phyloP scores from a whole-genome alignment of 2,113 vertebrate species.

The Myrmecobius fasciatus region DNA sequence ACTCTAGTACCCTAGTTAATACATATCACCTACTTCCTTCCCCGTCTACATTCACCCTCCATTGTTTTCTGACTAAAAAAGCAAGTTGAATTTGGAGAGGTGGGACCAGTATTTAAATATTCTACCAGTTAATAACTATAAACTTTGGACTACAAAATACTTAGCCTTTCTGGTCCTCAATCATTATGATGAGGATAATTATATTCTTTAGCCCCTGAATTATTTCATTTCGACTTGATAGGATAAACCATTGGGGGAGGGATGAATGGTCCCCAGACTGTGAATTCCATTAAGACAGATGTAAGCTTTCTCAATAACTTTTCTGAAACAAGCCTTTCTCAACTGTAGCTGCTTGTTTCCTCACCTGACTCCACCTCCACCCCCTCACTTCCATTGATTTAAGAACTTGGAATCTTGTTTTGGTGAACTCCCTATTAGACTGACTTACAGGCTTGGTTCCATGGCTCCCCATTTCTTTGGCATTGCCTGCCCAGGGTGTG shows the following conservation, averaged over 20 bases:
- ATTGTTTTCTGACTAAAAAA: neutral
- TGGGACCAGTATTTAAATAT: neutral
- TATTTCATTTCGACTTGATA: neutral
- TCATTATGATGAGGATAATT: neutral
- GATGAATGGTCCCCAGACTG: neutral
- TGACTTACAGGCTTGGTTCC: neutral
- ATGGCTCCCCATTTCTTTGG: neutral
- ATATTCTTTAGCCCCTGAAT: neutral
- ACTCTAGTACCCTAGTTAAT: neutral
- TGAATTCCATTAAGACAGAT: neutral
- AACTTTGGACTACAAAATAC: neutral
- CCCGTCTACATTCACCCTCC: neutral
- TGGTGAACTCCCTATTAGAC: neutral
- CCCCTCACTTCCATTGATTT: neutral
- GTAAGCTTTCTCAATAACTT: neutral
- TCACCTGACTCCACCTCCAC: neutral
- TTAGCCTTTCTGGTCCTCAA: neutral
- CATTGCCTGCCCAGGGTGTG: neutral
- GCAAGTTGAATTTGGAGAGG: neutral
- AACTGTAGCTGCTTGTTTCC: neutral
- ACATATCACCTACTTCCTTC: neutral
- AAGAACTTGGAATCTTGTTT: neutral
- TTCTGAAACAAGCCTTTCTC: neutral
- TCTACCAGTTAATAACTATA: neutral
- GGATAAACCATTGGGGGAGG: neutral